Percentiles rank a stretch among this genome's conserved stretches.
Conservation (phyloP, 2,797 vertebrate genomes). For the Sebastes trivittatus region DNA sequence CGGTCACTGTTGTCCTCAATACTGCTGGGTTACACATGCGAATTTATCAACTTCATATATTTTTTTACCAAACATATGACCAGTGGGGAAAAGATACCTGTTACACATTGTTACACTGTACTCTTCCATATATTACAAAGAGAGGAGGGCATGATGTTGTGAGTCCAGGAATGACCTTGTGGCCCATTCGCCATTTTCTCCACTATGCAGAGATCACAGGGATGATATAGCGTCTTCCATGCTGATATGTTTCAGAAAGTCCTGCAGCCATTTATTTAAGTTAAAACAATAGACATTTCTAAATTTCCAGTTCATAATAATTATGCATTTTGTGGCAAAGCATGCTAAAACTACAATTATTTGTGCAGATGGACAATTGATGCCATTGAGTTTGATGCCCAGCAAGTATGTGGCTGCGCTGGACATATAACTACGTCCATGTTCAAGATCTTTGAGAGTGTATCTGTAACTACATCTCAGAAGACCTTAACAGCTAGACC, state of each 20-base stretch:
- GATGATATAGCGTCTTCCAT: not conserved
- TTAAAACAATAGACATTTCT: not conserved
- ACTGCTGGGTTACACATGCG: not conserved
- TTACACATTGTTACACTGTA: no score
- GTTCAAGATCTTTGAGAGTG: not conserved
- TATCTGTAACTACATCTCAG: not conserved
- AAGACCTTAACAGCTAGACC: not conserved
- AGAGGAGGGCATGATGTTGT: not conserved
- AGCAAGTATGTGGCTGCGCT: not conserved
- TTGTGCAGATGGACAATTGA: not conserved
- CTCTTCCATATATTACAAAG: not conserved
- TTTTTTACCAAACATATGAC: no score
- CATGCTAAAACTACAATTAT: not conserved
- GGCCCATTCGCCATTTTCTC: no score
- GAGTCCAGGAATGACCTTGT: not conserved
- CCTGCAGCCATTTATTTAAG: not conserved
- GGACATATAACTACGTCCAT: not conserved
- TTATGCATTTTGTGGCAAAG: not conserved
- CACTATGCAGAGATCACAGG: not conserved
- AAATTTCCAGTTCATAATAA: not conserved
- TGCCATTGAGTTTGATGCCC: not conserved
- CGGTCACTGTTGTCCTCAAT: not conserved
- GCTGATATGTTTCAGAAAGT: not conserved
- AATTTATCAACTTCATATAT: not conserved
- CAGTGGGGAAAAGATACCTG: no score